Conservation (phyloP, 1,140 invertebrate species). For the Pogonus chalceus region DNA sequence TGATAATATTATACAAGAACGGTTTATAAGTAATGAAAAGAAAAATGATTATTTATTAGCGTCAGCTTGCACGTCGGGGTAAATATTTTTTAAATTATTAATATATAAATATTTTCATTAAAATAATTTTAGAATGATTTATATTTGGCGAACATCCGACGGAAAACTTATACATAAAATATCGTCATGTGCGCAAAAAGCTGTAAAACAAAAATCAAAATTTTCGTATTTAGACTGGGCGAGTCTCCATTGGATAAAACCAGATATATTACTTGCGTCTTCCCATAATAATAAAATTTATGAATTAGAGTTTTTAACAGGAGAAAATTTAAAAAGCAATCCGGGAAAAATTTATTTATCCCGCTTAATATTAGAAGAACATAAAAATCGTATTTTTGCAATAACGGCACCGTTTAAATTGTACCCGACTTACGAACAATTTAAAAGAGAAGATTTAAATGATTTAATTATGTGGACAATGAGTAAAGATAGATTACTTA, state of each 20-base stretch:
- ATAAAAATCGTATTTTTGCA: slow-evolving; percentile 21
- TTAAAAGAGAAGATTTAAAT: slow-evolving; percentile 16
- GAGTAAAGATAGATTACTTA: slow-evolving; percentile 51
- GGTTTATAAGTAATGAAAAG: too few species aligned
- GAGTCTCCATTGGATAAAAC: slow-evolving; percentile 42
- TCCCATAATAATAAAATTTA: slow-evolving; percentile 43
- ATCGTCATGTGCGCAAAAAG: slow-evolving; percentile 10
- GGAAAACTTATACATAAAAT: slow-evolving; percentile 33
- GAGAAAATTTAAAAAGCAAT: slow-evolving; percentile 21
- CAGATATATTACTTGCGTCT: slow-evolving; percentile 37
- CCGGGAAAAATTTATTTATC: slow-evolving; percentile 9
- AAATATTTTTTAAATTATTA: slow-evolving; percentile 11
- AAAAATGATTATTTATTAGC: neutral
- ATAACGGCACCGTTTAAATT: slow-evolving; percentile 22
- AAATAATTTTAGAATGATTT: slow-evolving; percentile 33
- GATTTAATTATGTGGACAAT: slow-evolving; percentile 43
- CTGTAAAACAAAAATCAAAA: slow-evolving; percentile 19
- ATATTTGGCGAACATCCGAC: slow-evolving; percentile 47
- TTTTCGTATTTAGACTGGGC: slow-evolving; percentile 15
- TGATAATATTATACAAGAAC: too few species aligned
- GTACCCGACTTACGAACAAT: slow-evolving; percentile 10
- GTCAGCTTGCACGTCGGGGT: neutral
- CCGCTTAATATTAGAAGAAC: slow-evolving; percentile 39
- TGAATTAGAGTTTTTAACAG: slow-evolving; percentile 33
- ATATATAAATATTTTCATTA: slow-evolving; percentile 6